Evolutionary conservation across 2,113 vertebrate genomes (phyloP), one percentile per base, ranked within the genome.

Genomic region (Brevimyrus niger): DNA sequence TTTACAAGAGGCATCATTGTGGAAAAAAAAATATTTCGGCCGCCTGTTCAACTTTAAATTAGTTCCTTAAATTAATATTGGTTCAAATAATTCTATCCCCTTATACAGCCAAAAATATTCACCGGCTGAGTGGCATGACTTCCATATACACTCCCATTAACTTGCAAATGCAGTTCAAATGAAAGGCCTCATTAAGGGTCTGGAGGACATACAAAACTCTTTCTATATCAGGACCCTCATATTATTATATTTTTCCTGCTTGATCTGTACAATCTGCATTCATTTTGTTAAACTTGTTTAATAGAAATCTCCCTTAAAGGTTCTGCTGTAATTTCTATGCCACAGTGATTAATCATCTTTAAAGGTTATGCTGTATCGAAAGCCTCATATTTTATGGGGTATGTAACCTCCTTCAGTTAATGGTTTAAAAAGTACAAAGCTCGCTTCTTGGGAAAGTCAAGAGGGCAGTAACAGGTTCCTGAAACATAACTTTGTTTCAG

Each of bases 391-490:
- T 35, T 80, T 42, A 80, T 42, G 31, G 69, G 35, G 73, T 42
- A 80, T n/a, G 17, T 80, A 19, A 80, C 73, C 35, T 38, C 73
- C 73, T 80, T 80, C 35, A 8, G 17, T 38, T 80, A 80, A 80
- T 80, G 73, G 73, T 42, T 80, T 38, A 80, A 42, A 38, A 42
- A 80, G 35, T 19, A 80, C 73, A 80, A 42, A 19, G 31, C 73
- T 80, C 35, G 35, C 35, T 42, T 35, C 35, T 80, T 17, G 42
- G 82, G 51, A 84, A 89, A 44, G 51, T 61, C 80, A 27, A 35
- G 53, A 73, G 44, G 89, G 65, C 84, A 89, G 15, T 51, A 73
- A 65, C 53, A 89, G 82, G 80, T 48, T 69, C 51, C 65, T 69
- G 61, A 35, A n/a, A 15, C 42, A 73, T 11, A 69, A 69, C 23